Evolutionary conservation across 2,888 invertebrate genomes (phyloP).

Genomic region (Tinea semifulvella): DNA sequence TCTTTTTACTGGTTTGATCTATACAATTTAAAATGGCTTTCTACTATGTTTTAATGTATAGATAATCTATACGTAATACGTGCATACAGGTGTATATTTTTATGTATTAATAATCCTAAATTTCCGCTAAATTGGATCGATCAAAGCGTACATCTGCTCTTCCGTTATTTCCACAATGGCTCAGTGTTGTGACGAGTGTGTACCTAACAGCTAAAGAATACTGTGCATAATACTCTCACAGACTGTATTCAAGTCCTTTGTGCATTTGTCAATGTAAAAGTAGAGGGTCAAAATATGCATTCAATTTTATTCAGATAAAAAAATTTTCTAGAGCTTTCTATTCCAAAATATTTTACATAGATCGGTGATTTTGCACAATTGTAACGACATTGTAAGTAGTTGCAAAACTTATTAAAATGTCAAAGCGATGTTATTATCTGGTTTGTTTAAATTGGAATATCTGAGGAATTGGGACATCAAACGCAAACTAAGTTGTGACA

Average conservation of each 20-base stretch:
- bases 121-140: too few species aligned
- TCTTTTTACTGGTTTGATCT: too few species aligned
- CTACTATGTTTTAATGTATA: too few species aligned
- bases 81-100: too few species aligned
- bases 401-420: constrained; percentile 1
- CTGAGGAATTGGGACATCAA: constrained; percentile 11
- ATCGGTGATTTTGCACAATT: too few species aligned
- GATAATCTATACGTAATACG: too few species aligned
- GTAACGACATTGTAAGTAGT: constrained; percentile 1
- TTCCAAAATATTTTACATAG: too few species aligned
- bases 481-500: constrained; percentile 11
- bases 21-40: too few species aligned
- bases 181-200: background rate
- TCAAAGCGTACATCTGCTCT: background rate
- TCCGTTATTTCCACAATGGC: background rate
- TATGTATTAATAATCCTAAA: too few species aligned
- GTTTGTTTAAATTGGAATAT: constrained; percentile 1
- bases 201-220: background rate
- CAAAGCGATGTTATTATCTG: background rate
- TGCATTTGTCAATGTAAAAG: background rate
- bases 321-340: background rate
- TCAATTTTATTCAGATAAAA: too few species aligned
- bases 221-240: background rate
- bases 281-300: background rate
- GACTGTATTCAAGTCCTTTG: background rate